Base-by-base conservation (phyloP, 2,113 vertebrate genomes). In the Chaetodon trifascialis region DNA sequence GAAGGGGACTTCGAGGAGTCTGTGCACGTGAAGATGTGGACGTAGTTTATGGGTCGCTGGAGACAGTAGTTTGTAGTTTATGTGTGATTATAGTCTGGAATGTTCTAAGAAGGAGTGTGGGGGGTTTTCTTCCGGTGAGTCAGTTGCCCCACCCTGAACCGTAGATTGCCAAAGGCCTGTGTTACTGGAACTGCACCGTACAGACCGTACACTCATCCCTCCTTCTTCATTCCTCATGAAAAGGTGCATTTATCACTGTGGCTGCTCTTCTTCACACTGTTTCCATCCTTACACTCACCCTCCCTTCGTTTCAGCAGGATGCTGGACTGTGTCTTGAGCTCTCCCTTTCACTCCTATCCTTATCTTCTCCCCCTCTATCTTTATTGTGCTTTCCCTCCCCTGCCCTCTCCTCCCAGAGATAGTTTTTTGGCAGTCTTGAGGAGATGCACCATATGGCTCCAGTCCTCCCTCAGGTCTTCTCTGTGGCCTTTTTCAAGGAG, bases 381-480 rank as follows among this genome's bases (percentile, higher is more conserved):
- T 82, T 82, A 69, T 81, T 60, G 34, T 49, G 25, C 51, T 54
- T 55, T 81, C 58, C 73, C 55, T 60, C 69, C 23, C 58, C 25
- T 30, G 30, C 30, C 58, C 25, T 78, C 19, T 63, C 59, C 66
- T 80, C 38, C 52, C 71, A 21, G 17, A 70, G 62, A 90, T 83
- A 23, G 80, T 84, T 83, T 30, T 30, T 80, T 91, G 90, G 88
- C 88, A 87, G 62, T 52, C 72, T 72, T 36, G 25, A 74, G 65
- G 73, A 83, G 72, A 86, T 83, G 79, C 72, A 86, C 51, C 86
- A 91, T 91, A 89, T 89, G 91, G 86, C 83, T 87, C 52, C 69
- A 76, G 25, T 86, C 83, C 79, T 36, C 82, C 86, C 90, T 71
- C 83, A 64, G 62, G 88, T 85, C 79, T 73, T 86, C 73, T 85